Percentiles rank a stretch among this genome's conserved stretches.
phyloP scores from a whole-genome alignment of 2,113 vertebrate genomes.

The Eonycteris spelaea region DNA sequence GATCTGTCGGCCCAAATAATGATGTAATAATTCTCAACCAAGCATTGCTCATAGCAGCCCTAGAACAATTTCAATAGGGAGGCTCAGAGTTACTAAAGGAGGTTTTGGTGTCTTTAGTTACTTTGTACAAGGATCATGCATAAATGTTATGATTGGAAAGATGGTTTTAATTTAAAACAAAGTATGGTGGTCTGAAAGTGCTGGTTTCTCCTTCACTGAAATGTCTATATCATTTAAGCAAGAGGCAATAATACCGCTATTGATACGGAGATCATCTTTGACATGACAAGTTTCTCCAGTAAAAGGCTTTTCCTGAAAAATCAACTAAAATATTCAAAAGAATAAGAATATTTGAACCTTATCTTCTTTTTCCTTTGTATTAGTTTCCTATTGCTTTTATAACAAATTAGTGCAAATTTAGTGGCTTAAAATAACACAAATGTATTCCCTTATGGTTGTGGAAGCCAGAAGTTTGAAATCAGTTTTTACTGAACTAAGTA shows the following conservation, averaged over 20 bases:
- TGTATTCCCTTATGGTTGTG: neutral
- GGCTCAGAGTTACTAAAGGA: neutral
- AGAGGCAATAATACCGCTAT: neutral
- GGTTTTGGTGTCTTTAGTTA: neutral
- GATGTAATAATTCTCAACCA: neutral
- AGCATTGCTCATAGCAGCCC: neutral
- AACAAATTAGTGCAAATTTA: neutral
- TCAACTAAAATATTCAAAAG: neutral
- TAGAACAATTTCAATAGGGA: neutral
- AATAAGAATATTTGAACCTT: neutral
- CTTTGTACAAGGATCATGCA: neutral
- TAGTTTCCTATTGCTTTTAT: neutral
- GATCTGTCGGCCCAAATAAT: neutral
- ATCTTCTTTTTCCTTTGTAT: neutral
- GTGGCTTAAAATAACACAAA: neutral
- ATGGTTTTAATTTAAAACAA: neutral
- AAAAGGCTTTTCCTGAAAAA: neutral
- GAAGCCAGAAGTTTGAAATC: neutral
- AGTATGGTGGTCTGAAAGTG: neutral
- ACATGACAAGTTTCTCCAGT: neutral
- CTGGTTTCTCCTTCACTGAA: neutral
- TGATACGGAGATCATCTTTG: neutral
- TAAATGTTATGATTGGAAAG: neutral
- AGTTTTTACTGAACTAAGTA: neutral
- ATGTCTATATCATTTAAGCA: neutral